Conservation (phyloP, 2,113 vertebrate genomes). For the Suricata suricatta region DNA sequence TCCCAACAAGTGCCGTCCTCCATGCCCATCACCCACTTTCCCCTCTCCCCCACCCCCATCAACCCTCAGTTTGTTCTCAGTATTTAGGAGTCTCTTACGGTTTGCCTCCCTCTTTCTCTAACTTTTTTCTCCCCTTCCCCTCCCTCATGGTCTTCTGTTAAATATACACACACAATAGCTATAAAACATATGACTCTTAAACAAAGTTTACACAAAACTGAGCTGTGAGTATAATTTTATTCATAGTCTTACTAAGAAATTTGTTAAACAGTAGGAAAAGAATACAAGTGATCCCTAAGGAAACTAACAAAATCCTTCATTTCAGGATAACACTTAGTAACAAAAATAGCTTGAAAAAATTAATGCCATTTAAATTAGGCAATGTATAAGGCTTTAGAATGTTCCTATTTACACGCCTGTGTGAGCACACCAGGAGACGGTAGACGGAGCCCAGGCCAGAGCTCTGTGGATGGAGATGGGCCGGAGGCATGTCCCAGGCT, state of each 20-base stretch:
- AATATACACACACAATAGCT: background rate
- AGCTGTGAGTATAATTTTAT: conserved; percentile 63
- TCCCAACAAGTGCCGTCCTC: too few relatives aligned
- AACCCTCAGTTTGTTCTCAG: too few relatives aligned
- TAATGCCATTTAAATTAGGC: conserved; percentile 48
- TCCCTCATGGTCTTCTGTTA: too few relatives aligned
- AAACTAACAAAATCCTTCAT: conserved; percentile 34
- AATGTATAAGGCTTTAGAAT: background rate
- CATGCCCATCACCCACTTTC: too few relatives aligned
- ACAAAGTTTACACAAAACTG: background rate
- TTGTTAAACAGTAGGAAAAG: conserved; percentile 38
- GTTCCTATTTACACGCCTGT: background rate
- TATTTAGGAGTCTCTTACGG: too few relatives aligned
- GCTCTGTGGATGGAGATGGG: background rate
- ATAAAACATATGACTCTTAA: background rate
- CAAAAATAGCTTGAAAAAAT: conserved; percentile 62
- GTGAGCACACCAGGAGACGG: background rate
- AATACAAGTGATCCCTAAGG: conserved; percentile 14
- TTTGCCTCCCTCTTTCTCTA: too few relatives aligned
- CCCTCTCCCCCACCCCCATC: too few relatives aligned
- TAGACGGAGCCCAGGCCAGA: background rate
- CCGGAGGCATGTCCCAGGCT: background rate
- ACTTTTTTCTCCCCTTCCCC: too few relatives aligned
- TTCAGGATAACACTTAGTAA: conserved; percentile 62
- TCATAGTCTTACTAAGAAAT: conserved; percentile 25